These are phyloP conservation scores for Philonicus albiceps DNA, from an alignment of 2,888 invertebrate species.

Conservation along the genomic window DNA sequence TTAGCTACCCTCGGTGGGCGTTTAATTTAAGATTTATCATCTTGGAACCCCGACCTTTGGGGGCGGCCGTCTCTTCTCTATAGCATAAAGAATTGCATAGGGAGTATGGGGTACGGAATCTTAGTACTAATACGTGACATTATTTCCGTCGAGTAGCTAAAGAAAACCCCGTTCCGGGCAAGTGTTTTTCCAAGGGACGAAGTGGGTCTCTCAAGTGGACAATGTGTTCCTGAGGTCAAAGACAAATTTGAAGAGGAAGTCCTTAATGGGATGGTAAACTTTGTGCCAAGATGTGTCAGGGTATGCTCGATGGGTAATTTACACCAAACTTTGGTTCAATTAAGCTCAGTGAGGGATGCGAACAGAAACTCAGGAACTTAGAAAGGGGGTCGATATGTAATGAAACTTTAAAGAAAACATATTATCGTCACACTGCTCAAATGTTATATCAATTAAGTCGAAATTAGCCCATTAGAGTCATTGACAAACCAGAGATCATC, in stretches of 20 bases:
- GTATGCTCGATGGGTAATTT: neutral
- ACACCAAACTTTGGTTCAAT: conserved; percentile 9
- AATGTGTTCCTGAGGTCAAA: conserved; percentile 25
- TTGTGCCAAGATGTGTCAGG: neutral
- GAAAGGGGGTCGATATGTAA: neutral
- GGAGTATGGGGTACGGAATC: neutral
- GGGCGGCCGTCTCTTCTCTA: neutral
- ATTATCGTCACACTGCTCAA: neutral
- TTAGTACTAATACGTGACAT: conserved; percentile 14
- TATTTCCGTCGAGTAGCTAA: neutral
- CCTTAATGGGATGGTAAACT: conserved; percentile 25
- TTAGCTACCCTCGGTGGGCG: neutral
- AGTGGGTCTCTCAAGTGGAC: neutral
- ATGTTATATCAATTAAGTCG: neutral
- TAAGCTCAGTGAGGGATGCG: neutral
- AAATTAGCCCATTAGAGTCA: neutral
- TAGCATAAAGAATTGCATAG: neutral
- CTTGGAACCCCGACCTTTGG: neutral
- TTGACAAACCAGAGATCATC: neutral
- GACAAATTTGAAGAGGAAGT: conserved; percentile 27
- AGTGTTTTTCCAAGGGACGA: conserved; percentile 2
- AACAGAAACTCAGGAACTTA: neutral
- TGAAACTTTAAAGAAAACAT: neutral
- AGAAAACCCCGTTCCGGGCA: neutral
- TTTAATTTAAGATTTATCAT: conserved; percentile 16